Conservation (phyloP, 2,113 vertebrate species). For the Neotragus pygmaeus region DNA sequence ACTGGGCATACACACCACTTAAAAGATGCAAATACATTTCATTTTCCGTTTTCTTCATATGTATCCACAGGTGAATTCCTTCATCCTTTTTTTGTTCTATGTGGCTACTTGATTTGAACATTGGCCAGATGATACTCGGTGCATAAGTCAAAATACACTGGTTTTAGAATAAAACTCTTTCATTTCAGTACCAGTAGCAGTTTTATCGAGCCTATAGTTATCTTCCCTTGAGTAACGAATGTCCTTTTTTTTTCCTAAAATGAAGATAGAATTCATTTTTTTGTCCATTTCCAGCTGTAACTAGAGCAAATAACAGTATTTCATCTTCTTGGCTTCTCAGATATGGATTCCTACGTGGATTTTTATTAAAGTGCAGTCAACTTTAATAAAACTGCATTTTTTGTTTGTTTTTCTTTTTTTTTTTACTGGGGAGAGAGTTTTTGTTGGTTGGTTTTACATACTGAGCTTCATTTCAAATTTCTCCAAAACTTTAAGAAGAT, state of each 20-base stretch:
- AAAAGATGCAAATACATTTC: not conserved
- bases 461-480: not conserved
- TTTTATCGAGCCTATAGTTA: not conserved
- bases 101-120: not conserved
- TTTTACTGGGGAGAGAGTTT: not conserved
- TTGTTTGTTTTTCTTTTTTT: not conserved
- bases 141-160: not conserved
- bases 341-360: not conserved
- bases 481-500: not conserved
- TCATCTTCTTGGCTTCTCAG: not conserved
- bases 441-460: not conserved
- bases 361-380: not conserved
- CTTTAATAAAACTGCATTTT: not conserved
- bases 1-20: rapidly evolving
- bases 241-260: not conserved
- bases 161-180: not conserved
- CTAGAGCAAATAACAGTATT: not conserved
- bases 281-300: not conserved
- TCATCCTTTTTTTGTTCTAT: not conserved
- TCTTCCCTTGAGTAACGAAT: not conserved
- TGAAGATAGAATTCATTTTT: not conserved
- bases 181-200: not conserved
- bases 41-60: not conserved
- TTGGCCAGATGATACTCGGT: not conserved
- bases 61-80: not conserved